These are phyloP conservation scores for Xenopus petersii DNA, from an alignment of 2,797 vertebrate species.

Conservation along the genomic window DNA sequence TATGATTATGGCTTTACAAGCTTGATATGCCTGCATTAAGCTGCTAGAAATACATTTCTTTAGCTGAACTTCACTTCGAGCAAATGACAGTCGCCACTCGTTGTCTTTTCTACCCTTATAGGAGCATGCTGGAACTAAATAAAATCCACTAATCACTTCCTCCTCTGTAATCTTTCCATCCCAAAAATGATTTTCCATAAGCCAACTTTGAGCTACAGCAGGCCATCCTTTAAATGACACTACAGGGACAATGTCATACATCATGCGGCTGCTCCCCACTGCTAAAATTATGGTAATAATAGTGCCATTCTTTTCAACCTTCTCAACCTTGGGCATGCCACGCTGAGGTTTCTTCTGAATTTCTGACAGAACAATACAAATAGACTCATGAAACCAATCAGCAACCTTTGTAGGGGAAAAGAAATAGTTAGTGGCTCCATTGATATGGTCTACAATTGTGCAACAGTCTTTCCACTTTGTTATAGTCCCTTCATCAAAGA, in stretches of 20 bases:
- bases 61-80: conserved; percentile 92
- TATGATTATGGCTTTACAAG: conserved; percentile 91
- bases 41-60: conserved; percentile 94
- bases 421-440: conserved; percentile 88
- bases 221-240: conserved; percentile 98
- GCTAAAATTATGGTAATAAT: conserved; percentile 89
- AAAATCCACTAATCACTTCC: conserved; percentile 96
- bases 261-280: conserved; percentile 92
- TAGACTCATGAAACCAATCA: conserved; percentile 90
- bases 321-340: conserved; percentile 89
- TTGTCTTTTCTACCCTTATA: conserved; percentile 88
- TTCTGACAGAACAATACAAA: conserved; percentile 85
- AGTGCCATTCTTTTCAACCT: conserved; percentile 87
- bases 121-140: conserved; percentile 89
- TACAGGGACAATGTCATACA: conserved; percentile 92
- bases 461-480: conserved; percentile 95
- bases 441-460: conserved; percentile 87
- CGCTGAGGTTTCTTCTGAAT: conserved; percentile 93
- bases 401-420: conserved; percentile 92
- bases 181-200: conserved; percentile 99
- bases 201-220: conserved; percentile 93
- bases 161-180: conserved; percentile 97
- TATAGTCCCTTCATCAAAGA: conserved; percentile 92
- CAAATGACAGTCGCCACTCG: conserved; percentile 95
- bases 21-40: conserved; percentile 95